phyloP scores from a whole-genome alignment of 2,888 invertebrate genomes.

The Drosophila acutilabella region DNA sequence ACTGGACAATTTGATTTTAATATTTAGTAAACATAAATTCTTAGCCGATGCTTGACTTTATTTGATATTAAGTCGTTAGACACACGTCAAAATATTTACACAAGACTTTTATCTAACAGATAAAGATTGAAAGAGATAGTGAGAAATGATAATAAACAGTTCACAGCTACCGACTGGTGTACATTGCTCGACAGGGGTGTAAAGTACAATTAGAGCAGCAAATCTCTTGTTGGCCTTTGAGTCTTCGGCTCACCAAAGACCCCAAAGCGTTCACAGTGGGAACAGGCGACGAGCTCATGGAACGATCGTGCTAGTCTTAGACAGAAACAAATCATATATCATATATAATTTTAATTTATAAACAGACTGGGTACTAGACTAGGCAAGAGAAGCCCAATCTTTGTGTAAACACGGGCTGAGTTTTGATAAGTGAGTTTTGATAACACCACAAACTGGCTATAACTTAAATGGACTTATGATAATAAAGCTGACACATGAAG shows the following conservation, averaged over 20 bases:
- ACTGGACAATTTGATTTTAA: too few species aligned
- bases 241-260: too few species aligned
- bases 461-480: constrained; percentile 59
- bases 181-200: background rate
- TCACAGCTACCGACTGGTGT: constrained; percentile 23
- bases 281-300: constrained; percentile 14
- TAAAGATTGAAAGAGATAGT: background rate
- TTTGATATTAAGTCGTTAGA: background rate
- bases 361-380: constrained; percentile 19
- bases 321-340: constrained; percentile 6
- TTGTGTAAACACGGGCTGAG: constrained; percentile 31
- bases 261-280: constrained; percentile 12
- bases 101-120: background rate
- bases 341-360: constrained; percentile 30
- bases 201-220: constrained; percentile 5
- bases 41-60: background rate
- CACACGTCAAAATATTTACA: constrained; percentile 42
- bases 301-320: constrained; percentile 17
- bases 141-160: background rate
- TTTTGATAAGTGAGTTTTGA: constrained; percentile 45
- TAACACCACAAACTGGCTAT: constrained; percentile 45
- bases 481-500: constrained; percentile 52
- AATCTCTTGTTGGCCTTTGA: constrained; percentile 16
- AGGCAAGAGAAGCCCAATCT: constrained; percentile 10
- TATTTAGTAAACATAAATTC: too few species aligned